phyloP scores from a whole-genome alignment of 2,113 vertebrate genomes.

The Podiceps cristatus region DNA sequence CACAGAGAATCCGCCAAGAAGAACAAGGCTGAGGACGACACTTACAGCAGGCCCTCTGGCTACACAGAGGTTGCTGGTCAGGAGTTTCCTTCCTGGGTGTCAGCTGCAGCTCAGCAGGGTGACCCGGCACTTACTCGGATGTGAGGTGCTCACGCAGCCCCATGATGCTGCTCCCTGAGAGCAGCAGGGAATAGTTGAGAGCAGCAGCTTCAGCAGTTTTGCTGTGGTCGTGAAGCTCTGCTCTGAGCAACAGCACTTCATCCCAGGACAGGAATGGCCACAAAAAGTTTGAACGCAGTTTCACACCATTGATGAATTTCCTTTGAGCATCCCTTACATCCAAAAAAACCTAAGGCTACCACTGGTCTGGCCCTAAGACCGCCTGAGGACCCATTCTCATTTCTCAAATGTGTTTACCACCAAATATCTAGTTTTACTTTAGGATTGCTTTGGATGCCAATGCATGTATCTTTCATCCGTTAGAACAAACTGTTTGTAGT shows the following conservation, averaged over 20 bases:
- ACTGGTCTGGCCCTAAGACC: not conserved
- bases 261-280: not conserved
- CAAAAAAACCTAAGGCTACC: not conserved
- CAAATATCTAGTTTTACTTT: not conserved
- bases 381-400: not conserved
- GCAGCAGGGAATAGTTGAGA: not conserved
- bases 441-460: not conserved
- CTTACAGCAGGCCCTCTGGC: not conserved
- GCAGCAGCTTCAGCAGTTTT: not conserved
- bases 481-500: not conserved
- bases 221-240: not conserved
- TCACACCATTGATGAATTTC: not conserved
- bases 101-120: not conserved
- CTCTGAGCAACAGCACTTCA: not conserved
- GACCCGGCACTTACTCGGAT: not conserved
- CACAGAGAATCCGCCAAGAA: not conserved
- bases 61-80: not conserved
- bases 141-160: not conserved
- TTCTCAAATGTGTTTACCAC: not conserved
- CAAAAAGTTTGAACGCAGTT: not conserved
- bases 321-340: not conserved
- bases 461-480: not conserved
- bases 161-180: accelerated
- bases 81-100: not conserved
- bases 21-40: not conserved